Percentiles rank a stretch among this genome's conserved stretches.
Conservation (phyloP, 2,113 vertebrate genomes). For the Perca schrenkii region DNA sequence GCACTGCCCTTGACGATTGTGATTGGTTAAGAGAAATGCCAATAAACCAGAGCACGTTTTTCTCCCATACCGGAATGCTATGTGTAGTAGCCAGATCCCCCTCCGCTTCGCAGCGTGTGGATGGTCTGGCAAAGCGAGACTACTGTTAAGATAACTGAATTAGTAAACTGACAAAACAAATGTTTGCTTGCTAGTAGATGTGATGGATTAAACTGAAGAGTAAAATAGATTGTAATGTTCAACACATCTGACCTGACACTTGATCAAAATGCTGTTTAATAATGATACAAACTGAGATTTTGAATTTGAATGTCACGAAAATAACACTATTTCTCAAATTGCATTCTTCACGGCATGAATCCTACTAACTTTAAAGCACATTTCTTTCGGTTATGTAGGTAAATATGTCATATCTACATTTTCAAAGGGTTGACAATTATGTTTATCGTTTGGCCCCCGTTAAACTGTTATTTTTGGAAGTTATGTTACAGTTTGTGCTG, state of each 20-base stretch:
- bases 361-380: background rate
- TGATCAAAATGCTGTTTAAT: background rate
- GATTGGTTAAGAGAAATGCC: too few species aligned
- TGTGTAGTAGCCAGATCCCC: too few species aligned
- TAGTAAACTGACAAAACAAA: background rate
- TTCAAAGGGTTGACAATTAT: background rate
- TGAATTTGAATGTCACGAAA: background rate
- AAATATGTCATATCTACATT: background rate
- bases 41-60: too few species aligned
- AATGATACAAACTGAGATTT: background rate
- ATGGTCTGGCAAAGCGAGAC: too few species aligned
- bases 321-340: background rate
- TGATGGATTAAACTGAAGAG: background rate
- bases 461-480: background rate
- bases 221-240: background rate
- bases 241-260: background rate
- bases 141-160: background rate
- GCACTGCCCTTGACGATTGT: too few species aligned
- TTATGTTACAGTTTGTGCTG: background rate
- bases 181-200: background rate
- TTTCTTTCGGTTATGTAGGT: background rate
- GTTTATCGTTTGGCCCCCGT: background rate
- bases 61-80: too few species aligned
- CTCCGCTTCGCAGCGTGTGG: too few species aligned
- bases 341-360: background rate